Evolutionary conservation across 2,797 vertebrate genomes (phyloP).

Genomic region (Scomberomorus guttatus): DNA sequence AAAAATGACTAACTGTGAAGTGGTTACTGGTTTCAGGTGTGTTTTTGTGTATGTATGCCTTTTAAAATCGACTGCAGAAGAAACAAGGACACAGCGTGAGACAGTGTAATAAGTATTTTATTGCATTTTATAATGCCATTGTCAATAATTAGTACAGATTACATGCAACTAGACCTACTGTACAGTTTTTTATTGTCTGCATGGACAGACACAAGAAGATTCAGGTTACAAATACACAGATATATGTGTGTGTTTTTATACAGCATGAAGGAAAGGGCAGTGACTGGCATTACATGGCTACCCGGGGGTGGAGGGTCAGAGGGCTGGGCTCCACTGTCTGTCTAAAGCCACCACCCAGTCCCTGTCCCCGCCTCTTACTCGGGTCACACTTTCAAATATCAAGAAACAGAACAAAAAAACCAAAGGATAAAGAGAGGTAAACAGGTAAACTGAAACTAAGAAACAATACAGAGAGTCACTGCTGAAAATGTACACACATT

Average conservation of each 20-base stretch:
- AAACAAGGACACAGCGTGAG: slow-evolving; percentile 58
- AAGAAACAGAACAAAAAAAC: slow-evolving; percentile 75
- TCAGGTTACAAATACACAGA: slow-evolving; percentile 93
- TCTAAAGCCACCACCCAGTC: slow-evolving; percentile 83
- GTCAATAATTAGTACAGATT: slow-evolving; percentile 96
- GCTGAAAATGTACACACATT: slow-evolving; percentile 93
- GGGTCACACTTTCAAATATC: slow-evolving; percentile 86
- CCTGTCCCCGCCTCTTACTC: slow-evolving; percentile 78
- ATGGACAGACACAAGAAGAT: slow-evolving; percentile 92
- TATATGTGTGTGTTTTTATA: slow-evolving; percentile 92
- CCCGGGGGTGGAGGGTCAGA: slow-evolving; percentile 80
- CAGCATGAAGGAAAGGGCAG: slow-evolving; percentile 88
- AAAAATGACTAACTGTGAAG: not conserved
- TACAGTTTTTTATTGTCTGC: slow-evolving; percentile 95
- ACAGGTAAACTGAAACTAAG: slow-evolving; percentile 82
- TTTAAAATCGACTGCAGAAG: not conserved
- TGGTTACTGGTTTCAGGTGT: not conserved
- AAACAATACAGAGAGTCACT: slow-evolving; percentile 87
- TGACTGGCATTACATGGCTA: slow-evolving; percentile 89
- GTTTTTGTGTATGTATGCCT: not conserved
- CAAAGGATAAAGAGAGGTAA: slow-evolving; percentile 81
- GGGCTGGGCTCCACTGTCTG: slow-evolving; percentile 76
- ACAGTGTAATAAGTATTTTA: slow-evolving; percentile 95
- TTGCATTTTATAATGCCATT: slow-evolving; percentile 95
- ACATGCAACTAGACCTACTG: slow-evolving; percentile 94